Conservation (phyloP, 2,888 invertebrate genomes). For the Pasiphila rectangulata region DNA sequence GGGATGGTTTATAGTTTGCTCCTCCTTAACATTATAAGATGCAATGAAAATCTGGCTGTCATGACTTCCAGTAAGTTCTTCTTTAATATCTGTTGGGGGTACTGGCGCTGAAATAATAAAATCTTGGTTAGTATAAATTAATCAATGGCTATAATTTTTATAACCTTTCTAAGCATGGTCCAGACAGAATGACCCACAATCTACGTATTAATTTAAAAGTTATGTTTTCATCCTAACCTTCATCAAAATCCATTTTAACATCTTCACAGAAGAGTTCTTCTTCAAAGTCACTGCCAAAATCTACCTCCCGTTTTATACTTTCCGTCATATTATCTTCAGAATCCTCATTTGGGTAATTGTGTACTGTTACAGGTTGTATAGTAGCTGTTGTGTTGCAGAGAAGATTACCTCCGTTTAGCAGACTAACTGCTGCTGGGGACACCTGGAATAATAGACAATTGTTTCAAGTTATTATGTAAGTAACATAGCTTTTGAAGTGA, state of each 20-base stretch:
- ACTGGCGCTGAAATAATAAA: neutral
- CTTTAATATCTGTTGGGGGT: neutral
- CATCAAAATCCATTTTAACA: slow-evolving; percentile 3
- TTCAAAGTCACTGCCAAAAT: neutral
- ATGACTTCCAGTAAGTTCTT: neutral
- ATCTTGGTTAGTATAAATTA: too few relatives aligned
- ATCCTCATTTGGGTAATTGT: slow-evolving; percentile 6
- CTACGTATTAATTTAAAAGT: too few relatives aligned
- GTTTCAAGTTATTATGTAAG: neutral
- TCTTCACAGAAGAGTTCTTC: slow-evolving; percentile 2
- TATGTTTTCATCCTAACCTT: too few relatives aligned
- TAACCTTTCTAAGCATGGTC: too few relatives aligned
- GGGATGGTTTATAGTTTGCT: neutral
- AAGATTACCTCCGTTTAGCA: slow-evolving; percentile 10
- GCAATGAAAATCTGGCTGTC: neutral
- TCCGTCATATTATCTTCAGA: neutral
- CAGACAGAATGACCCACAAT: too few relatives aligned
- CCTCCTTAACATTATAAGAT: neutral
- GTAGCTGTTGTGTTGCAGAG: neutral
- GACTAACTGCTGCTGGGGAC: slow-evolving; percentile 9
- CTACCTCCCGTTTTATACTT: neutral
- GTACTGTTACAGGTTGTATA: slow-evolving; percentile 2
- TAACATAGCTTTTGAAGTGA: too few relatives aligned
- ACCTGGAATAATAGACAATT: slow-evolving; percentile 14
- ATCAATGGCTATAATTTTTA: too few relatives aligned